Evolutionary conservation across 2,888 invertebrate species (phyloP).

Genomic region (Pristionchus entomophagus): DNA sequence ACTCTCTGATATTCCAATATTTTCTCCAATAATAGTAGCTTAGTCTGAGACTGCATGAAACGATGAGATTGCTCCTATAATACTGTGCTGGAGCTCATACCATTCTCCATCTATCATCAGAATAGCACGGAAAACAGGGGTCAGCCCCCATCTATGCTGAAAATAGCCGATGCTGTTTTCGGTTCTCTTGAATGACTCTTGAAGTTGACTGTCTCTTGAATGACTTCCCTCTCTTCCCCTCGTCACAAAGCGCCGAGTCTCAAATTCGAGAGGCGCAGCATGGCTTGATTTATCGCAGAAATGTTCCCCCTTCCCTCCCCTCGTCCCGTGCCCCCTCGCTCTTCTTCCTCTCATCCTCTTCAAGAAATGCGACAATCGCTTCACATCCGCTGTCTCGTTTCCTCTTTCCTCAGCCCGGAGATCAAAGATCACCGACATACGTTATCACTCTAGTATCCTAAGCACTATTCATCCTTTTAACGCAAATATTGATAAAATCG

Average conservation of each 20-base stretch:
- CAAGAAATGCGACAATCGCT: constrained; percentile 22
- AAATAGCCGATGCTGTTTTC: background rate
- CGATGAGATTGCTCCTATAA: too few species aligned
- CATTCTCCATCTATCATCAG: too few species aligned
- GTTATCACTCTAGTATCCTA: too few species aligned
- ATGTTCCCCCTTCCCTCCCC: constrained; percentile 30
- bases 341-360: background rate
- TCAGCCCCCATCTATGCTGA: too few species aligned
- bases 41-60: too few species aligned
- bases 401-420: background rate
- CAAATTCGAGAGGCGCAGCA: background rate
- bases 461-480: too few species aligned
- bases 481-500: background rate
- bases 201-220: too few species aligned
- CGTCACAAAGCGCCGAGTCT: background rate
- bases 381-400: background rate
- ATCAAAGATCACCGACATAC: background rate
- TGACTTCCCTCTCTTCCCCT: background rate
- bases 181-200: background rate
- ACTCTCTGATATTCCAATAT: too few species aligned
- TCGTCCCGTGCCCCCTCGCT: background rate
- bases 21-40: too few species aligned
- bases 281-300: constrained; percentile 35
- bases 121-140: too few species aligned
- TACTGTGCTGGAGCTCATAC: too few species aligned